Base-by-base conservation (phyloP, 2,888 invertebrate genomes). In the Calliphora vomitoria region DNA sequence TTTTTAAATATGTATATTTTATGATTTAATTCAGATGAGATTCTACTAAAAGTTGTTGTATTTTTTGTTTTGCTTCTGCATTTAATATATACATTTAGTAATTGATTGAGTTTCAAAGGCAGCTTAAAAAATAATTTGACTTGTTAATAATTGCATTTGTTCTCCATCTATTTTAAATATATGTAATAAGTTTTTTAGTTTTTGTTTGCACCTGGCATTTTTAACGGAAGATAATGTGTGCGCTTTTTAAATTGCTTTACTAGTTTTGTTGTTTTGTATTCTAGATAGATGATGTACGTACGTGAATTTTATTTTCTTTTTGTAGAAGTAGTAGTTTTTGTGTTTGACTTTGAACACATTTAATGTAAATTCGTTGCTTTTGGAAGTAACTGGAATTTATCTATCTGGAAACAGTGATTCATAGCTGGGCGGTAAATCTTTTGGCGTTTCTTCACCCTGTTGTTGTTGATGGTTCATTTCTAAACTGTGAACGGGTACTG, bases 401-500 rank as follows among this genome's bases (percentile, higher is more conserved):
- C 93, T 93, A 72, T 92, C 92, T 13, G 93, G 93, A 89, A 93
- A 93, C 6, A 93, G 90, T 6, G 93, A 93, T 89, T 93, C 93
- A 87, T 93, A 93, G 81, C 93, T 93, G 74, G 93, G 93, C 31
- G 93, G 93, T 80, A 93, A 89, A 90, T 93, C 93, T 89, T 93
- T 93, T 62, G 93, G 92, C 18, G 93, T 92, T 78, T 90, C 90
- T 35, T 91, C 90, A 25, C 91, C 91, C 82, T 90, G 90, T 44
- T 89, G 90, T 44, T 89, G 90, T 75, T 89, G 90, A 8, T 89
- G 87, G 53, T 89, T 90, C 69, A 89, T 86, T 71, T 89, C 90
- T 64, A 89, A 88, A 18, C 88, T 89, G 44, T 90, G 89, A 41
- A 89, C 75, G 18, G 90, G 85, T 0, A 86, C 85, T 47, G 85